Percentiles rank a stretch among this genome's conserved stretches.
Evolutionary conservation across 35 echinoderm and acorn worm genomes (phyloP).

Genomic region (Chiridota heheva): DNA sequence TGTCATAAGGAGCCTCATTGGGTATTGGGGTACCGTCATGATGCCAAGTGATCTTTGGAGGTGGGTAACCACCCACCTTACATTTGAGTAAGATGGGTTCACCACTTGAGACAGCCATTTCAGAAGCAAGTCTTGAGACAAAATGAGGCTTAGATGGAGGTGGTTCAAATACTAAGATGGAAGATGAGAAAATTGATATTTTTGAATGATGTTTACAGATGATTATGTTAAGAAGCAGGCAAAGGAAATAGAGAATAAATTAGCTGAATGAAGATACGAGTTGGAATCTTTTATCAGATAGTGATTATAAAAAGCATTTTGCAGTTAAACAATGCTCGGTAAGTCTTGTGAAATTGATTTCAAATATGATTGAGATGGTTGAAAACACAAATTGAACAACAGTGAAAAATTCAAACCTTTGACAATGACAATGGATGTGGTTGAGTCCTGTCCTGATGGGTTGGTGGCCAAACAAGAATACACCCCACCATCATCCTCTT

Average conservation of each 20-base stretch:
- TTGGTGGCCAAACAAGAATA: slow-evolving; percentile 24
- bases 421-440: slow-evolving; percentile 1
- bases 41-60: slow-evolving; percentile 70
- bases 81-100: slow-evolving; percentile 32
- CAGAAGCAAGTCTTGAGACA: too few relatives aligned
- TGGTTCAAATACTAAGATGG: too few relatives aligned
- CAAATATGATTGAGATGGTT: too few relatives aligned
- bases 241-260: too few relatives aligned
- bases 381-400: too few relatives aligned
- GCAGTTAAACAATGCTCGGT: not conserved
- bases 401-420: slow-evolving; percentile 2
- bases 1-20: slow-evolving; percentile 24
- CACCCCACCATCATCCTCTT: slow-evolving; percentile 20
- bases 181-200: too few relatives aligned
- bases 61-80: slow-evolving; percentile 49
- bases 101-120: slow-evolving; percentile 21
- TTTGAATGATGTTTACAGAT: not conserved
- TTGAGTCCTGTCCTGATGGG: slow-evolving; percentile 21
- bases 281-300: not conserved
- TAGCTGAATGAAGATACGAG: too few relatives aligned
- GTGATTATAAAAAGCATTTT: not conserved
- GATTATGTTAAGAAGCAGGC: too few relatives aligned
- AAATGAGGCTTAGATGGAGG: too few relatives aligned
- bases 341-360: too few relatives aligned
- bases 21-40: slow-evolving; percentile 49